Base-by-base conservation (phyloP, 2,113 vertebrate species). In the Muntiacus muntjak region DNA sequence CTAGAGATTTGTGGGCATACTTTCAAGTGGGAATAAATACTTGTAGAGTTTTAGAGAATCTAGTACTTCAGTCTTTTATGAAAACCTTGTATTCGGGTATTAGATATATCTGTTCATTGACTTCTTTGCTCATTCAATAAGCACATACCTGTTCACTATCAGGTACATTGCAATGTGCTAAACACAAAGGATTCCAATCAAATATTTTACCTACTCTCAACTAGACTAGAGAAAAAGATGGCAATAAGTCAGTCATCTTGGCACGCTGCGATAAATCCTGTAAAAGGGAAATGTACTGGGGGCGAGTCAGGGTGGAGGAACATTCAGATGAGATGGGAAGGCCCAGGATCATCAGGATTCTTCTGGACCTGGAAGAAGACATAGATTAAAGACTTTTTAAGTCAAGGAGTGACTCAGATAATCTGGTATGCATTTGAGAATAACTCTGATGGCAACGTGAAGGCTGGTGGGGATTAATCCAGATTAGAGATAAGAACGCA, bases 21-120 rank as follows among this genome's bases (percentile, higher is more conserved):
- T 95, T 96, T 92, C 58, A 94, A 96, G 81, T 74, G 40, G 50
- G 40, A 91, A 74, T 84, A 92, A 87, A 84, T 91, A 89, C 93
- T 83, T 97, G 81, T 52, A 89, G 91, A 83, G 21, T 60, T 16
- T 60, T 91, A 81, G 28, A 83, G 55, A 89, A 91, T 91, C n/a
- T 91, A 87, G 43, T 62, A 16, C 74, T 7, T 78, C 26, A 47
- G 64, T 91, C 36, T 50, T 88, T 85, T 79, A 86, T 83, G 85
- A 84, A 93, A 93, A 78, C 7, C 8, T 97, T 55, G 11, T 45
- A 79, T 96, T 97, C 21, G 7, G 40, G 28, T 96, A 71, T 81
- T 82, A 94, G 33, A 88, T 15, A 50, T 57, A 43, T 5, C 52
- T 57, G 25, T 94, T 87, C 30, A 92, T 82, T 95, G 12, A n/a